Percentiles rank a stretch among this genome's conserved stretches.
Conservation (phyloP, 2,113 vertebrate genomes). For the Felis chaus region DNA sequence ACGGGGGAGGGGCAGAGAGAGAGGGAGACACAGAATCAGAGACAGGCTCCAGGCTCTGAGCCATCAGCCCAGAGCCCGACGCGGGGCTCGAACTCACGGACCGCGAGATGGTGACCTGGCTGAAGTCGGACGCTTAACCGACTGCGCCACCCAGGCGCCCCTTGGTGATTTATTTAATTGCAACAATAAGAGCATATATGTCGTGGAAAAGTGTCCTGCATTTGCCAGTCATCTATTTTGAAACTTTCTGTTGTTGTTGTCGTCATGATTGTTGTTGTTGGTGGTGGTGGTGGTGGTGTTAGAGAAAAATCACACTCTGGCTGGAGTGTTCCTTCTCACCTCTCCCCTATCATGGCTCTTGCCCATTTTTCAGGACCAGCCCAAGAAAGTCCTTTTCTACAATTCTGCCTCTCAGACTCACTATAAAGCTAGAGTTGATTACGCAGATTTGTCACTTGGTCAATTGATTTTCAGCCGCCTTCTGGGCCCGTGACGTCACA, state of each 20-base stretch:
- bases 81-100: too few relatives aligned
- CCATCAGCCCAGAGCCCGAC: too few relatives aligned
- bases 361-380: background rate
- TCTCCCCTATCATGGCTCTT: background rate
- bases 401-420: background rate
- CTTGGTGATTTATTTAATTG: background rate
- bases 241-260: background rate
- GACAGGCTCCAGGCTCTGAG: too few relatives aligned
- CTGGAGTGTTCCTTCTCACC: background rate
- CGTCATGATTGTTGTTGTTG: accelerated
- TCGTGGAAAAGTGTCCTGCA: background rate
- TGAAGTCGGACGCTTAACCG: too few relatives aligned
- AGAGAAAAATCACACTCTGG: background rate
- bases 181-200: background rate
- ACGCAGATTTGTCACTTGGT: background rate
- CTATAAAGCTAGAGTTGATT: background rate
- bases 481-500: background rate
- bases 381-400: background rate
- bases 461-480: background rate
- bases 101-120: too few relatives aligned
- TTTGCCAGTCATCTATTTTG: background rate
- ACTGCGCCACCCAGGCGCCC: too few relatives aligned
- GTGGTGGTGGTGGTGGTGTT: accelerated
- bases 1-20: too few relatives aligned
- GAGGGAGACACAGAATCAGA: too few relatives aligned